Conservation (phyloP, 1,140 invertebrate species). For the Laupala kohalensis region DNA sequence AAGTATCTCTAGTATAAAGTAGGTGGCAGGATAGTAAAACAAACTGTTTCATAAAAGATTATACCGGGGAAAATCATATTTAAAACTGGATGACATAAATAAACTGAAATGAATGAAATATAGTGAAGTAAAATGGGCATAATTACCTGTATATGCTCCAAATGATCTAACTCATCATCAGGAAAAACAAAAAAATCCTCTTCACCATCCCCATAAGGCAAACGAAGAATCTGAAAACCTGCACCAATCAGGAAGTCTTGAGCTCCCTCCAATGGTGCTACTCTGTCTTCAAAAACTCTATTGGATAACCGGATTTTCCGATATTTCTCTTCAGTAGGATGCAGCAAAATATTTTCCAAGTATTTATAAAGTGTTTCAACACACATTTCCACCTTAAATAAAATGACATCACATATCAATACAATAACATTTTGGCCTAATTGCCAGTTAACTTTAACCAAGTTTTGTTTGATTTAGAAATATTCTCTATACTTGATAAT, state of each 20-base stretch:
- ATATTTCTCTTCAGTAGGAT: conserved; percentile 79
- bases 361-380: conserved; percentile 80
- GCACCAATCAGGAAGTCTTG: conserved; percentile 70
- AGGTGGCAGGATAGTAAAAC: too few relatives aligned
- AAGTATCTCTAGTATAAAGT: too few relatives aligned
- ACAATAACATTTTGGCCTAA: too few relatives aligned
- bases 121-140: neutral
- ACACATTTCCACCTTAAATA: conserved; percentile 54
- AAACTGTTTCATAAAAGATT: too few relatives aligned
- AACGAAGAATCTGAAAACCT: conserved; percentile 44
- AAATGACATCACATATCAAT: neutral
- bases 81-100: too few relatives aligned
- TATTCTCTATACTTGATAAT: too few relatives aligned
- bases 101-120: neutral
- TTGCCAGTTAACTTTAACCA: too few relatives aligned
- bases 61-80: too few relatives aligned
- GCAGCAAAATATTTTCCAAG: conserved; percentile 75
- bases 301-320: conserved; percentile 79
- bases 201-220: conserved; percentile 25
- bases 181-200: conserved; percentile 52
- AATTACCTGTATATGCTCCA: conserved; percentile 40
- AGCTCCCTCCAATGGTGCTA: conserved; percentile 62
- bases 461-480: too few relatives aligned
- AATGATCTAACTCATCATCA: conserved; percentile 34
- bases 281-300: conserved; percentile 65